Conservation (phyloP, 2,797 vertebrate species). For the Columba guinea region DNA sequence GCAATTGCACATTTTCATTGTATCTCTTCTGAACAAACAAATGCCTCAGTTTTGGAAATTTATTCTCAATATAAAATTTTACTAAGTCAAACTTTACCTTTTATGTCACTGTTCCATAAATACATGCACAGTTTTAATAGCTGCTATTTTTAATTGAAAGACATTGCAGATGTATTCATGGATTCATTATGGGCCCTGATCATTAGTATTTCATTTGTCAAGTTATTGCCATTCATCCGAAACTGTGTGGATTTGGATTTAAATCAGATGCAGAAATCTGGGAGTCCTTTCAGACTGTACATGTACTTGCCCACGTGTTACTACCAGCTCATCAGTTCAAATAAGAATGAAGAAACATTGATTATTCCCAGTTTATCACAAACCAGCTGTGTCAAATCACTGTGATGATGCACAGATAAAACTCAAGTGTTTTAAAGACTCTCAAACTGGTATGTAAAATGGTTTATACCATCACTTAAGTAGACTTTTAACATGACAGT, state of each 20-base stretch:
- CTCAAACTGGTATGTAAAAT: not conserved
- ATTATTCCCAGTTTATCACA: not conserved
- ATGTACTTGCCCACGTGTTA: not conserved
- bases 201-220: not conserved
- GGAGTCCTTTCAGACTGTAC: not conserved
- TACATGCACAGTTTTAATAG: not conserved
- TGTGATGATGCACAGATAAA: not conserved
- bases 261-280: not conserved
- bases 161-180: not conserved
- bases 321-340: not conserved
- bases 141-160: not conserved
- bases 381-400: not conserved
- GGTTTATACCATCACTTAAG: not conserved
- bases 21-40: not conserved
- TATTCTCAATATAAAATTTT: not conserved
- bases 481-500: not conserved
- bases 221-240: not conserved
- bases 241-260: not conserved
- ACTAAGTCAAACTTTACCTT: not conserved
- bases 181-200: not conserved
- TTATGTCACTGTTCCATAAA: not conserved
- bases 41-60: not conserved
- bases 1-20: not conserved
- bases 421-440: not conserved
- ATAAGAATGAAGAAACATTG: not conserved